Conservation (phyloP, 2,888 invertebrate species). For the Adelphocoris suturalis region DNA sequence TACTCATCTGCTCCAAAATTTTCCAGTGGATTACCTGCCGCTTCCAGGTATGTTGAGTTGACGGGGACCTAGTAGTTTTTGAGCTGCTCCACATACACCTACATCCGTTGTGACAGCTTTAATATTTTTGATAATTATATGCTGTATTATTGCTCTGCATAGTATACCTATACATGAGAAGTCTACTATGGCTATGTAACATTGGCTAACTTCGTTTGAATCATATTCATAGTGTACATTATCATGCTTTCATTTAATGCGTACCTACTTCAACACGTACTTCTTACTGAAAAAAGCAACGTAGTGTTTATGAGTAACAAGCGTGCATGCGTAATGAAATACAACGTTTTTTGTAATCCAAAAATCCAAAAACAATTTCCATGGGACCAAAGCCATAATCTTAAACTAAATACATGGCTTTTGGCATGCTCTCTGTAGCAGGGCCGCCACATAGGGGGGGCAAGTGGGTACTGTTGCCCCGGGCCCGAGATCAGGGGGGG, state of each 20-base stretch:
- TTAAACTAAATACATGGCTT: too few relatives aligned
- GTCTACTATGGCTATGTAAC: background rate
- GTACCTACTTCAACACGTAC: too few relatives aligned
- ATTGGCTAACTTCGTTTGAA: background rate
- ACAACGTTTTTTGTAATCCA: too few relatives aligned
- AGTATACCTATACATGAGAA: background rate
- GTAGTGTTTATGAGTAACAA: too few relatives aligned
- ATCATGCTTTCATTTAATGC: background rate
- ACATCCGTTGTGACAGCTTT: background rate
- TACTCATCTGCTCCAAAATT: background rate
- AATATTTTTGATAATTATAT: background rate
- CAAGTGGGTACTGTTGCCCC: too few relatives aligned
- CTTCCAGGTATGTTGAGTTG: conserved; percentile 44
- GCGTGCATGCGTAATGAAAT: too few relatives aligned
- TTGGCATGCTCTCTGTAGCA: too few relatives aligned
- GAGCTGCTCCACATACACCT: background rate
- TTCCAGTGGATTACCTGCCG: conserved; percentile 65
- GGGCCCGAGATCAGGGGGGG: too few relatives aligned
- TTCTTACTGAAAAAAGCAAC: too few relatives aligned
- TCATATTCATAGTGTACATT: background rate
- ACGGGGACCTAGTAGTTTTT: background rate
- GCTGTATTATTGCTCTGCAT: background rate
- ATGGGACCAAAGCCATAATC: too few relatives aligned
- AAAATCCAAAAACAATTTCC: too few relatives aligned
- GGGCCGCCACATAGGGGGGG: too few relatives aligned